phyloP scores from a whole-genome alignment of 2,888 invertebrate species.

The Temnothorax rugatulus region DNA sequence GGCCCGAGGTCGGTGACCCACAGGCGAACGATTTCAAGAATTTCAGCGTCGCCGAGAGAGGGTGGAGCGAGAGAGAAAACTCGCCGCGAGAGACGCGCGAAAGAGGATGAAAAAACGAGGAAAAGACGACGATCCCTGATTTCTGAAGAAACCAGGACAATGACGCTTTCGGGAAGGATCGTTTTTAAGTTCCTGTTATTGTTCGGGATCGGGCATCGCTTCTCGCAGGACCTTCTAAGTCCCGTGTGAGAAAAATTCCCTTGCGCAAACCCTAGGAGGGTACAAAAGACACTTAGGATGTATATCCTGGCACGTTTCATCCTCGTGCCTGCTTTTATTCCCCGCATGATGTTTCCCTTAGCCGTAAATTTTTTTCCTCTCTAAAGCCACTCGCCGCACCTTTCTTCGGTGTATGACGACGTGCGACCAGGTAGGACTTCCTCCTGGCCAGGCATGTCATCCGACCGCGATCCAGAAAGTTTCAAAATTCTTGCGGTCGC shows the following conservation, averaged over 20 bases:
- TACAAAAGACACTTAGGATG: conserved; percentile 68
- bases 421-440: conserved; percentile 7
- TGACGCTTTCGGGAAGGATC: conserved; percentile 58
- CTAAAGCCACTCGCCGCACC: conserved; percentile 29
- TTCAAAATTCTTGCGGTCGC: conserved; percentile 1
- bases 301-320: conserved; percentile 76
- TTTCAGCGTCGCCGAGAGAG: not conserved
- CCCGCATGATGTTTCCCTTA: conserved; percentile 37
- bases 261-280: conserved; percentile 65
- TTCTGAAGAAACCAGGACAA: conserved; percentile 59
- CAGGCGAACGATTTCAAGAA: not conserved
- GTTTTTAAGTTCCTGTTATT: conserved; percentile 65
- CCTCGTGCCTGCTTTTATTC: conserved; percentile 71
- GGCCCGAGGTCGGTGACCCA: not conserved
- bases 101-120: conserved; percentile 59
- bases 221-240: conserved; percentile 35
- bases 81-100: not conserved
- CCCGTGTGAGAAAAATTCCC: conserved; percentile 80
- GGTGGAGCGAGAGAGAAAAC: conserved; percentile 9
- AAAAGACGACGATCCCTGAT: conserved; percentile 39
- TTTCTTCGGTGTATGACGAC: conserved; percentile 9
- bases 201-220: conserved; percentile 57
- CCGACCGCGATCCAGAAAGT: conserved; percentile 10
- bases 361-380: conserved; percentile 57
- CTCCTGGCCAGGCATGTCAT: not conserved